phyloP scores from a whole-genome alignment of 1,140 invertebrate species.

The Maniola jurtina region DNA sequence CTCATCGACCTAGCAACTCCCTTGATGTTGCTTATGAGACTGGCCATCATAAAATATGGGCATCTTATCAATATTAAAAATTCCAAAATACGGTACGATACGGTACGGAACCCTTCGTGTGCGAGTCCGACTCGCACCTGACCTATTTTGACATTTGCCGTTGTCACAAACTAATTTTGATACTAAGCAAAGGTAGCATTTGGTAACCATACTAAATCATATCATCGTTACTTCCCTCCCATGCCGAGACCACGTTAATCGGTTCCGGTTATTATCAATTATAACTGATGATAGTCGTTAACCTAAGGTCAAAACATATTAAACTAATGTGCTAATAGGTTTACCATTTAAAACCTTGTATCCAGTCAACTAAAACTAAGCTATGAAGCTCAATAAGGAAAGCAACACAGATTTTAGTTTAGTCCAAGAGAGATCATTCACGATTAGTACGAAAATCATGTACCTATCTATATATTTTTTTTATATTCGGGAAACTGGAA shows the following conservation, averaged over 20 bases:
- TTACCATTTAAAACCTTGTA: not conserved
- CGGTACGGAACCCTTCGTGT: too few species aligned
- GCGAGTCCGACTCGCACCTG: too few species aligned
- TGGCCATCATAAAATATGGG: not conserved
- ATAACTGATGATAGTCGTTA: not conserved
- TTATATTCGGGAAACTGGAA: too few species aligned
- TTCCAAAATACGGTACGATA: too few species aligned
- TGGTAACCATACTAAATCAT: not conserved
- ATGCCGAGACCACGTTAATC: not conserved
- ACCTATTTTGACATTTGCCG: too few species aligned
- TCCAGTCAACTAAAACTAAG: not conserved
- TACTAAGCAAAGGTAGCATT: too few species aligned
- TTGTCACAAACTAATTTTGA: too few species aligned
- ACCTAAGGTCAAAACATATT: slow-evolving; percentile 1
- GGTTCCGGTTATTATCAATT: slow-evolving; percentile 7
- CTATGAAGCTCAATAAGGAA: not conserved
- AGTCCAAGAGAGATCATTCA: too few species aligned
- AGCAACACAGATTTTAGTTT: too few species aligned
- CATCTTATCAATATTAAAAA: too few species aligned
- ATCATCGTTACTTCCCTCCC: not conserved
- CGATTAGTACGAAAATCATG: too few species aligned
- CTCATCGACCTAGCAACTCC: slow-evolving; percentile 24
- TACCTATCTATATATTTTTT: too few species aligned
- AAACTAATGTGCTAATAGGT: not conserved
- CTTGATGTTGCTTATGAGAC: not conserved